Evolutionary conservation across 37 sponge, comb jelly and placozoan genomes (phyloP), one percentile per base, ranked within the genome.

Genomic region (Spongilla lacustris): DNA sequence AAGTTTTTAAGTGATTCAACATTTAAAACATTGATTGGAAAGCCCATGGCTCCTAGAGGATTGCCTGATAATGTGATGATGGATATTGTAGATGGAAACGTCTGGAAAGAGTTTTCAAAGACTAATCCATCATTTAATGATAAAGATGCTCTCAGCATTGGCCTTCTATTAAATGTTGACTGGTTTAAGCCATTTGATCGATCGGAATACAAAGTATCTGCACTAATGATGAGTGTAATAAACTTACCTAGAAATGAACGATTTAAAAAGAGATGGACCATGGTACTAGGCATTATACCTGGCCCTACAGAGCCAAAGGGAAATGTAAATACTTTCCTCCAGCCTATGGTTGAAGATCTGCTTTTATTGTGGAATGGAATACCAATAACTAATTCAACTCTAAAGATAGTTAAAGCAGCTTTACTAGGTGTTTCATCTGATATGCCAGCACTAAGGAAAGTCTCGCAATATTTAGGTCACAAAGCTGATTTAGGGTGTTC

Each of bases 1-100:
- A 58, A 58, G 58, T 58, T 58, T 58, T 58, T 58, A 58, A 58
- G 58, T 58, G 58, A 58, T 58, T 58, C 58, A 58, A 58, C 58
- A 58, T 58, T 58, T 58, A 58, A 58, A 10, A 58, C 21, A 17
- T 58, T 58, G 58, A 58, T 58, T 58, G 21, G 19, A 58, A 58
- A 58, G 58, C 58, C 58, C 58, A 58, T 58, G 58, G 58, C 58
- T 17, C 58, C 58, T 58, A 58, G 19, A 58, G 58, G 58, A 58
- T 58, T 58, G 58, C 58, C 58, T 58, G 58, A 58, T 58, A 58
- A 58, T 58, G 58, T 58, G 58, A 58, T 58, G 58, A 58, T 58
- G 58, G 58, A 58, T 58, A 58, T 58, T 58, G 58, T 58, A 58
- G 58, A 58, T 58, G 58, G 58, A 58, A 58, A 58, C 19, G 58